These are phyloP conservation scores for Panurus biarmicus DNA, from an alignment of 2,113 vertebrate genomes.

Conservation along the genomic window DNA sequence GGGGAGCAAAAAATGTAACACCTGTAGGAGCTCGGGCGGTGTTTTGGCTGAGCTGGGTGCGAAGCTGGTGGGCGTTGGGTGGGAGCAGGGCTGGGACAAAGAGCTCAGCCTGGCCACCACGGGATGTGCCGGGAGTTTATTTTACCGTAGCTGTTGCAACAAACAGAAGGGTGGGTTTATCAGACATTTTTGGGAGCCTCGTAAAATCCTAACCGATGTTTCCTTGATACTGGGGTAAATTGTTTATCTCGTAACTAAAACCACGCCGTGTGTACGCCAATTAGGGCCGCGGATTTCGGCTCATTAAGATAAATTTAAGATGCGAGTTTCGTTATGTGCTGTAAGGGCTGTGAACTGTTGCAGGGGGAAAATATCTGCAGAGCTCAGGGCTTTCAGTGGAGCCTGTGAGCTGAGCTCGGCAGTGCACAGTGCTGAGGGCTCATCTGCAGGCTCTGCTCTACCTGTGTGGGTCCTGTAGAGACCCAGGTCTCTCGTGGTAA, in stretches of 20 bases:
- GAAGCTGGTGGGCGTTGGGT: conserved; percentile 11
- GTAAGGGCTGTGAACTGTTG: background rate
- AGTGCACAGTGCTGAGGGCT: background rate
- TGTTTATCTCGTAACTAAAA: conserved; percentile 66
- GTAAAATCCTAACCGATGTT: conserved; percentile 49
- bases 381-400: background rate
- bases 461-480: rapidly evolving
- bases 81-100: conserved; percentile 43
- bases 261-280: background rate
- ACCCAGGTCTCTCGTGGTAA: background rate
- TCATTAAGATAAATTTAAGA: conserved; percentile 45
- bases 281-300: background rate
- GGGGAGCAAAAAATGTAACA: conserved; percentile 60
- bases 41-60: conserved; percentile 30
- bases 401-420: background rate
- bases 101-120: conserved; percentile 30
- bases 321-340: background rate
- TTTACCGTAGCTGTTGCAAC: conserved; percentile 47
- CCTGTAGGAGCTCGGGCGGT: conserved; percentile 63
- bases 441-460: background rate
- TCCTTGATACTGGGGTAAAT: conserved; percentile 55
- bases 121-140: conserved; percentile 52
- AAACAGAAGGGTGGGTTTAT: conserved; percentile 48
- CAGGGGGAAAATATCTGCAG: background rate
- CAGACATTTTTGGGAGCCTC: conserved; percentile 53